These are phyloP conservation scores for Prostheceraeus crozeri DNA, from an alignment of 2,888 invertebrate species.

Conservation along the genomic window DNA sequence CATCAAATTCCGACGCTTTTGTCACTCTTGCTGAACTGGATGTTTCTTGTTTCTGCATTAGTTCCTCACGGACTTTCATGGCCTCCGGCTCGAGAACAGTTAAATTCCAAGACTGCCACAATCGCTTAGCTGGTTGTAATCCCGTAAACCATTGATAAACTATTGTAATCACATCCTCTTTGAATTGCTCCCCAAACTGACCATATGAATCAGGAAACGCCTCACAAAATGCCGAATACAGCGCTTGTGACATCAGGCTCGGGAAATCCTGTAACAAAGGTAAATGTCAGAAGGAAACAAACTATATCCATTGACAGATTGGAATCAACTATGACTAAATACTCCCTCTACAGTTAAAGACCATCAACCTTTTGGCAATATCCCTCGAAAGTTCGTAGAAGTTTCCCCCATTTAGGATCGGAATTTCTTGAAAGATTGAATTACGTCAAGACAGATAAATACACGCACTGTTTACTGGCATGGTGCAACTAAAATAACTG, in stretches of 20 bases:
- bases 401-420: too few relatives aligned
- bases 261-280: conserved; percentile 48
- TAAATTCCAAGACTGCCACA: conserved; percentile 50
- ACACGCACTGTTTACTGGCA: too few relatives aligned
- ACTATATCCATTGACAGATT: neutral
- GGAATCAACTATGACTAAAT: too few relatives aligned
- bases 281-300: neutral
- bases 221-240: conserved; percentile 51
- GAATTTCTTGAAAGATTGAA: too few relatives aligned
- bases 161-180: conserved; percentile 47
- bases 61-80: conserved; percentile 50
- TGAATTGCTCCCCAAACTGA: conserved; percentile 53
- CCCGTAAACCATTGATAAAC: conserved; percentile 53
- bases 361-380: too few relatives aligned
- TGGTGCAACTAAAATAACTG: too few relatives aligned
- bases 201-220: conserved; percentile 55
- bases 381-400: too few relatives aligned
- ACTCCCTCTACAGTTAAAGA: too few relatives aligned
- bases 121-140: conserved; percentile 48
- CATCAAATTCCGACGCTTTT: too few relatives aligned
- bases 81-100: conserved; percentile 50
- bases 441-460: too few relatives aligned
- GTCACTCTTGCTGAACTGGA: too few relatives aligned
- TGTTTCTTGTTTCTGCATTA: conserved; percentile 45
- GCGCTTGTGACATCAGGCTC: conserved; percentile 49